These are phyloP conservation scores for Axis porcinus DNA, from an alignment of 2,113 vertebrate genomes.

Conservation along the genomic window DNA sequence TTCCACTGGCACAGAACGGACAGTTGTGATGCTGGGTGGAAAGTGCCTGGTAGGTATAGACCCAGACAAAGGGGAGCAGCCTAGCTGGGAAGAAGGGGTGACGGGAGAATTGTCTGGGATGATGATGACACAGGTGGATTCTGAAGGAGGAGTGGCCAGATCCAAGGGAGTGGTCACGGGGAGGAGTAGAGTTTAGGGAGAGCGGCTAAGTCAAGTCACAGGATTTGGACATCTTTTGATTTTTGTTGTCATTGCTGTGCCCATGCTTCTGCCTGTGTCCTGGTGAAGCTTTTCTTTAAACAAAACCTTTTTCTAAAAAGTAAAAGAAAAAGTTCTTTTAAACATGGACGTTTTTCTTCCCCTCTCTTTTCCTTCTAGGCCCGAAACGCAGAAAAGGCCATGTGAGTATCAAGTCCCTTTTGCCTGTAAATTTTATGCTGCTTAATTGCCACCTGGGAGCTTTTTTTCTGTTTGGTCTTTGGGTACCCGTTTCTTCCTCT, in stretches of 20 bases:
- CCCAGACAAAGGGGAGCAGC: neutral
- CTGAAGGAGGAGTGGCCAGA: neutral
- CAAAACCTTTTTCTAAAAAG: neutral
- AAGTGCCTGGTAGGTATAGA: neutral
- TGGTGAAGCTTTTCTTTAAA: neutral
- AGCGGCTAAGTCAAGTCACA: neutral
- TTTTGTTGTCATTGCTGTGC: neutral
- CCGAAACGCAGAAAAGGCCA: constrained; percentile 95
- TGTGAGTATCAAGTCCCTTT: constrained; percentile 84
- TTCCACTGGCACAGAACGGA: neutral
- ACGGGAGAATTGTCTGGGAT: neutral
- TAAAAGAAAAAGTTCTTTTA: neutral
- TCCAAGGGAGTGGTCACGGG: neutral
- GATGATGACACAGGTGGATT: neutral
- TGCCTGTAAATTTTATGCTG: neutral
- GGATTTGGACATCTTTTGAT: neutral
- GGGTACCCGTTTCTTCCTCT: neutral
- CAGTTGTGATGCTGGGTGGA: neutral
- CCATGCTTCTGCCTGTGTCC: neutral
- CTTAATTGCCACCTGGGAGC: neutral
- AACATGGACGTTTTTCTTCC: neutral
- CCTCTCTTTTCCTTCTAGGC: constrained; percentile 80
- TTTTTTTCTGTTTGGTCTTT: neutral
- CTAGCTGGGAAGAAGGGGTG: neutral
- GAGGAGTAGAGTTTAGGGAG: neutral